Conservation (phyloP, 1,140 invertebrate species). For the Plutomurus gul region DNA sequence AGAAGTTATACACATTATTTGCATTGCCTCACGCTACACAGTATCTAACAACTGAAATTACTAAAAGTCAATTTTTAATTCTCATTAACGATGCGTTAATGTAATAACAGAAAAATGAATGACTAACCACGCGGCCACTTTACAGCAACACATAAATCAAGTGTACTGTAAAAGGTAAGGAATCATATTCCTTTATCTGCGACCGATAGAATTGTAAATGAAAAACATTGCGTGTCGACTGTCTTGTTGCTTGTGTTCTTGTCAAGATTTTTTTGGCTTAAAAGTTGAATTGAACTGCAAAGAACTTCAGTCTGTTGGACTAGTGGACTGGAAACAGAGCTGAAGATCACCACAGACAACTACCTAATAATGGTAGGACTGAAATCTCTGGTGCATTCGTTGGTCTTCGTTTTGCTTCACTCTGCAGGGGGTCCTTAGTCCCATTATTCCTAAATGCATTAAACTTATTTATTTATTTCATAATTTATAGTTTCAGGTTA, state of each 20-base stretch:
- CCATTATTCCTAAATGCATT: conserved; percentile 35
- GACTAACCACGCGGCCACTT: too few relatives aligned
- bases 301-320: not conserved
- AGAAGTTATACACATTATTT: too few relatives aligned
- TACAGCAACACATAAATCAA: too few relatives aligned
- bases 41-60: too few relatives aligned
- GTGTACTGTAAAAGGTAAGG: not conserved
- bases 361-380: not conserved
- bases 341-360: too few relatives aligned
- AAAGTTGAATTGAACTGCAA: not conserved
- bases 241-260: conserved; percentile 21
- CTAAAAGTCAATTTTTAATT: too few relatives aligned
- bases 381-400: not conserved
- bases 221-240: conserved; percentile 7
- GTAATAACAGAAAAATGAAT: too few relatives aligned
- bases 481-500: conserved; percentile 36
- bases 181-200: not conserved
- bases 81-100: too few relatives aligned
- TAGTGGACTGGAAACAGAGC: not conserved
- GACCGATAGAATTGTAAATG: not conserved
- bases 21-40: too few relatives aligned
- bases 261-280: conserved; percentile 7
- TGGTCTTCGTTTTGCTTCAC: conserved; percentile 15
- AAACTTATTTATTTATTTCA: conserved; percentile 42
- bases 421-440: conserved; percentile 42